A percentile compares a stretch with the other conserved stretches of the same genome.
Conservation (phyloP, 2,888 invertebrate genomes). For the Schizaphis graminum region DNA sequence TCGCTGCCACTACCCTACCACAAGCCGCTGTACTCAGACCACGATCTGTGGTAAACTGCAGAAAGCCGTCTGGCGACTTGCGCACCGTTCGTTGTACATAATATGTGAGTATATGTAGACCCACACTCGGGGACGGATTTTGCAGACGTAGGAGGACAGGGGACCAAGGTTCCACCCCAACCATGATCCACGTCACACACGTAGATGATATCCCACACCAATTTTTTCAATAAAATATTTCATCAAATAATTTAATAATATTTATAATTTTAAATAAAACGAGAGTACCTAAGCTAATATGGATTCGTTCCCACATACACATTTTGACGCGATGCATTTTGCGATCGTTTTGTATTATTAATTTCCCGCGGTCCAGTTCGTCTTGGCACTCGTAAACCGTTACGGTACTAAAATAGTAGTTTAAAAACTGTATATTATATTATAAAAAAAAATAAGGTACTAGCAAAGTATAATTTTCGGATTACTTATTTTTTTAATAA, state of each 20-base stretch:
- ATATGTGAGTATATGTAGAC: not conserved
- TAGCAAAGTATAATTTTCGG: too few species aligned
- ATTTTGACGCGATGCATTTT: not conserved
- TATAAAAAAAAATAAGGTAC: too few species aligned
- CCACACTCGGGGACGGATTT: not conserved
- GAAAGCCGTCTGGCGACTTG: not conserved
- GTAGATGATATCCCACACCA: not conserved
- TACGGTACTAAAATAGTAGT: too few species aligned
- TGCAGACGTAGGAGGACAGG: not conserved
- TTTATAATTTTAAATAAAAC: too few species aligned
- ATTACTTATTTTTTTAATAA: too few species aligned
- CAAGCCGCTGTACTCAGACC: constrained; percentile 56
- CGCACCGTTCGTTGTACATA: too few species aligned
- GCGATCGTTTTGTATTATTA: not conserved
- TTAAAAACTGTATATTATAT: too few species aligned
- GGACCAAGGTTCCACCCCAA: not conserved
- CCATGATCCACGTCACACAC: not conserved
- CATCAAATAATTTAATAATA: not conserved
- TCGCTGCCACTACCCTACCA: constrained; percentile 62
- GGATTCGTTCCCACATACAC: not conserved
- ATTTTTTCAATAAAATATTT: not conserved
- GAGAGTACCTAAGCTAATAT: too few species aligned
- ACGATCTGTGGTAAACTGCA: constrained; percentile 43
- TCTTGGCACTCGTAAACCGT: too few species aligned
- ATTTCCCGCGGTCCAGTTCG: too few species aligned